Percentiles rank a stretch among this genome's conserved stretches.
Evolutionary conservation across 2,113 vertebrate species (phyloP).

Genomic region (Alosa alosa): DNA sequence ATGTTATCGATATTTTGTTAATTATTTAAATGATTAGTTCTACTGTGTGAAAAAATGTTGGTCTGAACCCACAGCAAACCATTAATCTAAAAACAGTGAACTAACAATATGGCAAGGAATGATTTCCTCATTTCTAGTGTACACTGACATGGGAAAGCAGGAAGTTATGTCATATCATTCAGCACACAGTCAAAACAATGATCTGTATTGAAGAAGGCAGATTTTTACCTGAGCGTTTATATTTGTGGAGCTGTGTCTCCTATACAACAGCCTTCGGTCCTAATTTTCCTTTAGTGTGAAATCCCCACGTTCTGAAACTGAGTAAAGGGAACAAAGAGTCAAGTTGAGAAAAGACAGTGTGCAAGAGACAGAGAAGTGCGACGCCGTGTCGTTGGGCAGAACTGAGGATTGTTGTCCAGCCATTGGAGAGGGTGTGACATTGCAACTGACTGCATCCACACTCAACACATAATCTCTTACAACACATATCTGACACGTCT

Average conservation of each 20-base stretch:
- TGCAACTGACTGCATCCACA: not conserved
- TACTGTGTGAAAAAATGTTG: no score
- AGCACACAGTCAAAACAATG: no score
- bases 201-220: not conserved
- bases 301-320: not conserved
- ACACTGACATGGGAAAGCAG: not conserved
- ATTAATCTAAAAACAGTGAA: no score
- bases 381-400: not conserved
- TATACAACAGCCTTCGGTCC: not conserved
- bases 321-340: not conserved
- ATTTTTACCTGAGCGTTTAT: not conserved
- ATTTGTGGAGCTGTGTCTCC: not conserved
- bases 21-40: not conserved
- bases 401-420: not conserved
- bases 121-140: no score
- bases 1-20: no score
- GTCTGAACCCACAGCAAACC: no score
- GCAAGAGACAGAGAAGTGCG: not conserved
- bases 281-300: not conserved
- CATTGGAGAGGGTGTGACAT: not conserved
- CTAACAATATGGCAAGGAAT: no score
- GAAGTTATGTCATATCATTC: not conserved
- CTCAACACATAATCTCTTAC: slow-evolving; percentile 7
- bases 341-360: not conserved
- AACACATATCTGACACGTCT: slow-evolving; percentile 2